Evolutionary conservation across 2,888 invertebrate genomes (phyloP).

Genomic region (Agrochola macilenta): DNA sequence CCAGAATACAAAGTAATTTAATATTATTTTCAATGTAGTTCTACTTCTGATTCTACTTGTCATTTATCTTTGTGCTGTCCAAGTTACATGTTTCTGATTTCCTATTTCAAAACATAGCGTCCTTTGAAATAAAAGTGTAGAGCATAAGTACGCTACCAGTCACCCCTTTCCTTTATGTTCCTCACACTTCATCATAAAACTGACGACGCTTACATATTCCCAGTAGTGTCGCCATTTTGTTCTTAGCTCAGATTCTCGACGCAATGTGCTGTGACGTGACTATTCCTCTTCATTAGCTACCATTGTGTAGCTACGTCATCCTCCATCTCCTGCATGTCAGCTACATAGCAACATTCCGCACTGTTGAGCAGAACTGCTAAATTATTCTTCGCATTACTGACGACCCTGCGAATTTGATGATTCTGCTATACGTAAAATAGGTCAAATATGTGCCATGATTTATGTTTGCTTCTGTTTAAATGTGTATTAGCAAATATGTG

Average conservation of each 20-base stretch:
- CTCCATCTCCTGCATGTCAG: slow-evolving; percentile 16
- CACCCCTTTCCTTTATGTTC: slow-evolving; percentile 27
- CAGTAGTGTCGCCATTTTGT: slow-evolving; percentile 44
- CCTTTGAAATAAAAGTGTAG: slow-evolving; percentile 1
- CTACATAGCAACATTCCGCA: slow-evolving; percentile 31
- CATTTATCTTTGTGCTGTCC: background rate
- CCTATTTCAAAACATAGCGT: slow-evolving; percentile 15
- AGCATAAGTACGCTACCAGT: slow-evolving; percentile 24
- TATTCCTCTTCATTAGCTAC: slow-evolving; percentile 49
- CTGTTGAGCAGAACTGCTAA: slow-evolving; percentile 34
- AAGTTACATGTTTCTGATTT: background rate
- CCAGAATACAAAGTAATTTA: background rate
- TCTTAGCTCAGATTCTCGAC: slow-evolving; percentile 26
- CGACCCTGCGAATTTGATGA: slow-evolving; percentile 24
- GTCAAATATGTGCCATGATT: slow-evolving; percentile 43
- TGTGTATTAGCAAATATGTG: slow-evolving; percentile 7
- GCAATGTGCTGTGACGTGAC: slow-evolving; percentile 36
- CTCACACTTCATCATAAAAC: slow-evolving; percentile 16
- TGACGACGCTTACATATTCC: slow-evolving; percentile 11
- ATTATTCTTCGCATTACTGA: slow-evolving; percentile 52
- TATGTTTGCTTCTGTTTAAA: slow-evolving; percentile 20
- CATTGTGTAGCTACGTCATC: slow-evolving; percentile 46
- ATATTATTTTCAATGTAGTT: background rate
- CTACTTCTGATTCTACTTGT: background rate
- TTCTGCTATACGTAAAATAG: slow-evolving; percentile 35